Conservation (phyloP, 1,140 invertebrate genomes). For the Cheumatopsyche charites region DNA sequence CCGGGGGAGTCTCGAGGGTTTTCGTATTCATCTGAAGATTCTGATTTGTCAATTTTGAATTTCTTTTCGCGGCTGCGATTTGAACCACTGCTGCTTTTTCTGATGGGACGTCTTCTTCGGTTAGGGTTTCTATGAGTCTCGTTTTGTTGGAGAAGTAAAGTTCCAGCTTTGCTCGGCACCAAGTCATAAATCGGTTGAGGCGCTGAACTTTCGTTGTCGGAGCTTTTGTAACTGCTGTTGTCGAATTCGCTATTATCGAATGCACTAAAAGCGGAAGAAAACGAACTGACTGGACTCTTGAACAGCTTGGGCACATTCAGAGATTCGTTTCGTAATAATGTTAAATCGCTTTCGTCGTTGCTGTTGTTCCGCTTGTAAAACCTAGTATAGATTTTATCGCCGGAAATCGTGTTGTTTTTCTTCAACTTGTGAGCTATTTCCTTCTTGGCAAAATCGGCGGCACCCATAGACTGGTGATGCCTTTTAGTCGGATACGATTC, state of each 20-base stretch:
- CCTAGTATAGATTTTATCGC: constrained; percentile 57
- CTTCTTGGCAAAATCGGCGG: constrained; percentile 50
- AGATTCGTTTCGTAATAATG: background rate
- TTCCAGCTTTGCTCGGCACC: constrained; percentile 45
- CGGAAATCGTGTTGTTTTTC: constrained; percentile 59
- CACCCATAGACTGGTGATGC: constrained; percentile 53
- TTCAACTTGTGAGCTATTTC: constrained; percentile 51
- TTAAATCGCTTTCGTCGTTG: background rate
- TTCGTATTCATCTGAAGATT: constrained; percentile 12
- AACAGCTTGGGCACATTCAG: background rate
- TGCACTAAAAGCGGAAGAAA: constrained; percentile 35
- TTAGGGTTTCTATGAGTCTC: constrained; percentile 25
- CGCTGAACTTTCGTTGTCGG: constrained; percentile 58
- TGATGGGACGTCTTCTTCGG: constrained; percentile 38
- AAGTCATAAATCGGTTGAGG: constrained; percentile 40
- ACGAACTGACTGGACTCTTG: constrained; percentile 39
- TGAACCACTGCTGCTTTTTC: constrained; percentile 25
- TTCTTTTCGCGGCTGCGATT: constrained; percentile 4
- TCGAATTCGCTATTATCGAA: constrained; percentile 53
- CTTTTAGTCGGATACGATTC: constrained; percentile 34
- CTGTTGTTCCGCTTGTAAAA: constrained; percentile 50
- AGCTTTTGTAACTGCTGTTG: constrained; percentile 61
- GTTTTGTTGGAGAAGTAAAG: constrained; percentile 39
- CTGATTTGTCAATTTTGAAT: constrained; percentile 2
- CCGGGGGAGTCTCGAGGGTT: constrained; percentile 15